Percentiles rank a stretch among this genome's conserved stretches.
These are phyloP conservation scores for Pollenia labialis DNA, from an alignment of 2,888 invertebrate genomes.

Conservation along the genomic window DNA sequence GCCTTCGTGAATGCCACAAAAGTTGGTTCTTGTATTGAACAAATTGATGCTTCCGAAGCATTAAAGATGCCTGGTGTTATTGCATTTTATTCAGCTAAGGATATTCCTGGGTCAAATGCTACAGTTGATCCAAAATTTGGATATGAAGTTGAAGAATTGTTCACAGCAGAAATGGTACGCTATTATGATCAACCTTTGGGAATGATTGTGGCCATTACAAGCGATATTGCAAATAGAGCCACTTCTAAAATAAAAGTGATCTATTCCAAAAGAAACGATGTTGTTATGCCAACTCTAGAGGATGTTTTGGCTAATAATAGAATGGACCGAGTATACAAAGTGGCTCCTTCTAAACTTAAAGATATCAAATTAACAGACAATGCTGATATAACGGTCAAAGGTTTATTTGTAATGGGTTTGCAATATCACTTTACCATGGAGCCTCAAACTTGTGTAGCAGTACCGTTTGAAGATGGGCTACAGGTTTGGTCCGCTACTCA, in stretches of 20 bases:
- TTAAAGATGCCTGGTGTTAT: conserved; percentile 87
- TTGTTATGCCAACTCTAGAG: conserved; percentile 73
- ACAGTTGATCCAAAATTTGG: conserved; percentile 80
- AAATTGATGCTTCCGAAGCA: conserved; percentile 86
- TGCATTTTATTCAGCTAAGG: conserved; percentile 87
- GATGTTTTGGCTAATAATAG: conserved; percentile 67
- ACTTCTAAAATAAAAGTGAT: conserved; percentile 85
- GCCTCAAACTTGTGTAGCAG: conserved; percentile 87
- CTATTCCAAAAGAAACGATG: conserved; percentile 80
- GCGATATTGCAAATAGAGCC: conserved; percentile 86
- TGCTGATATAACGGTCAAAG: conserved; percentile 78
- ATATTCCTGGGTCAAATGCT: conserved; percentile 88
- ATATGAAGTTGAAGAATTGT: conserved; percentile 84
- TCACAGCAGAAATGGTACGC: conserved; percentile 76
- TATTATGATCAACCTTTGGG: conserved; percentile 91
- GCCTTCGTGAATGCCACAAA: conserved; percentile 87
- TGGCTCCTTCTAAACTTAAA: conserved; percentile 53
- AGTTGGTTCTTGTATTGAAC: conserved; percentile 85
- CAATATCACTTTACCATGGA: conserved; percentile 92
- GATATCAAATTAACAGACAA: conserved; percentile 59
- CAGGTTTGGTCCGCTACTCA: conserved; percentile 88
- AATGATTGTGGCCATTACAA: conserved; percentile 87
- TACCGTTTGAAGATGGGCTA: conserved; percentile 89
- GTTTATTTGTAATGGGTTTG: conserved; percentile 85
- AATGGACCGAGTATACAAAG: conserved; percentile 70